Evolutionary conservation across 2,113 vertebrate species (phyloP).

Genomic region (Anas platyrhynchos): DNA sequence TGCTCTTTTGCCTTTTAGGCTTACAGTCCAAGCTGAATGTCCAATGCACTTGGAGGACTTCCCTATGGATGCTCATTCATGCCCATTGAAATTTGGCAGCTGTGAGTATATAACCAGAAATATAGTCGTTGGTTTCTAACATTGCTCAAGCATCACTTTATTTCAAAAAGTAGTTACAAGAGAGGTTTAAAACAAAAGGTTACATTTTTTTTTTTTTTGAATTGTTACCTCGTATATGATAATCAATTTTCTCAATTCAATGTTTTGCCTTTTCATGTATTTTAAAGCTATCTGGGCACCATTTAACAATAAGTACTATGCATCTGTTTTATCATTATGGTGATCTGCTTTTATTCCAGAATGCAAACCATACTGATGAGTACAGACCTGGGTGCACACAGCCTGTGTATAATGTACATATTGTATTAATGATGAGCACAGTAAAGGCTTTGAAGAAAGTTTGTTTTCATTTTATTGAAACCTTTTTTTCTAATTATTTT

Average conservation of each 20-base stretch:
- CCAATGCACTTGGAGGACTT: slow-evolving; percentile 99
- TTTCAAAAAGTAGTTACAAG: neutral
- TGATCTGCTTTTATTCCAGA: neutral
- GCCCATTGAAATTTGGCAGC: slow-evolving; percentile 98
- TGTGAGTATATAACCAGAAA: slow-evolving; percentile 86
- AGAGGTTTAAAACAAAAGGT: neutral
- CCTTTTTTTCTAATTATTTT: neutral
- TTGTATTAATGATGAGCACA: neutral
- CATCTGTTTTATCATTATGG: neutral
- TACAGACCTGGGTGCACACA: neutral
- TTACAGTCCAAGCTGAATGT: slow-evolving; percentile 98
- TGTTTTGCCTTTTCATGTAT: neutral
- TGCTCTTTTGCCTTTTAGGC: slow-evolving; percentile 81
- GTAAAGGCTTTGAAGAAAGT: neutral
- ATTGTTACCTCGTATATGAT: neutral
- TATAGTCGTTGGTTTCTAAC: neutral
- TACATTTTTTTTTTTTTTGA: neutral
- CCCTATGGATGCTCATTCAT: slow-evolving; percentile 98
- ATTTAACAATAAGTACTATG: neutral
- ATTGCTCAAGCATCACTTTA: neutral
- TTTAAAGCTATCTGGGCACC: neutral
- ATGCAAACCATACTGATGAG: fast-evolving
- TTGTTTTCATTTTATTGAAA: neutral
- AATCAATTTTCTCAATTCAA: neutral
- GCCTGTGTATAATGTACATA: neutral